These are phyloP conservation scores for Rhagonycha lutea DNA, from an alignment of 2,888 invertebrate genomes.

Conservation along the genomic window DNA sequence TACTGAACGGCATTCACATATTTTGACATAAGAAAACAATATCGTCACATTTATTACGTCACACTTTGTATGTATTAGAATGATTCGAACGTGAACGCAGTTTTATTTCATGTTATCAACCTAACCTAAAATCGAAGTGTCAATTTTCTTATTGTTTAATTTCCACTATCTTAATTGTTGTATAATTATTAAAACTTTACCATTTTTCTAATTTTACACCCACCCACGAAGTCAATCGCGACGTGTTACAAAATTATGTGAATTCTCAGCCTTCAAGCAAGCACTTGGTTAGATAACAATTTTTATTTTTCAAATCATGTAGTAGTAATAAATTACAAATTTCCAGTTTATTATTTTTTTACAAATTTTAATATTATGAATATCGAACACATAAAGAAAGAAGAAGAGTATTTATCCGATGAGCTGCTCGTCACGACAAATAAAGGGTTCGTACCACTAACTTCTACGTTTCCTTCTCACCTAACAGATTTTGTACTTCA, in stretches of 20 bases:
- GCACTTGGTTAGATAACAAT: neutral
- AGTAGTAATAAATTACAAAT: neutral
- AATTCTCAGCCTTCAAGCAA: neutral
- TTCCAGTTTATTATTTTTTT: neutral
- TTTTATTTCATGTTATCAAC: neutral
- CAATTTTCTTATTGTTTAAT: neutral
- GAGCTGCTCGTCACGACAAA: constrained; percentile 56
- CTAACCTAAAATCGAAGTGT: neutral
- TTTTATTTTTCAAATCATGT: neutral
- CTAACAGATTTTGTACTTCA: neutral
- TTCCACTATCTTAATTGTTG: neutral
- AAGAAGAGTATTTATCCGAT: constrained; percentile 54
- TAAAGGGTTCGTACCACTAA: constrained; percentile 49
- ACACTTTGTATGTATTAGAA: no score
- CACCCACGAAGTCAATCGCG: neutral
- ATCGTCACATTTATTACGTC: no score
- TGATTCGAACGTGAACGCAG: neutral
- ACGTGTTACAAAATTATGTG: neutral
- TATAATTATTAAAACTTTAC: neutral
- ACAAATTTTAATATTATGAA: constrained; percentile 8
- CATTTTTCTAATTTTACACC: neutral
- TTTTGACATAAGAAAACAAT: no score
- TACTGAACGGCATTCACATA: no score
- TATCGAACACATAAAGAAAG: constrained; percentile 38
- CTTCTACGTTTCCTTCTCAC: neutral